Base-by-base conservation (phyloP, 2,113 vertebrate species). In the Ophthalmolycus amberensis region DNA sequence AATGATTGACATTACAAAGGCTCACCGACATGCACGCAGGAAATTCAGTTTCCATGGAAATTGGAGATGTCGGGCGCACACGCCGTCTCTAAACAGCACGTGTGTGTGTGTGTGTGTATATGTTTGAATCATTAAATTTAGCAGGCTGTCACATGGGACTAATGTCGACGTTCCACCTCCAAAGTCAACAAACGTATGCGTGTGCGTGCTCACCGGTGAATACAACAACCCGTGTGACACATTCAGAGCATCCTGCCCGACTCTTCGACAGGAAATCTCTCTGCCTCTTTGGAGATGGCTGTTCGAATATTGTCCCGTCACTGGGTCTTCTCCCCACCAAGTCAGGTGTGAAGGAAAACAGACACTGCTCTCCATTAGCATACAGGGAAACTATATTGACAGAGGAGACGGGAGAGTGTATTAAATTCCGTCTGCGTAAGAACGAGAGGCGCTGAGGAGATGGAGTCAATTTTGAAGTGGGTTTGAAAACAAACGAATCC, bases 1-100 rank as follows among this genome's bases (percentile, higher is more conserved):
- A 76, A 72, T 89, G 84, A 89, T 58, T 88, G 85, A 84, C 88
- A 66, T 66, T 40, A 66, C 75, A 90, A 82, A 92, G 78, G 46
- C 79, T 74, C 71, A 4, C 27, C 63, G 77, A 88, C 75, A 84
- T 66, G 64, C 12, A 34, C 64, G 65, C 38, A 32, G 66, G 80
- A 87, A 83, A 91, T 72, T 65, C 25, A 11, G 82, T 85, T 87
- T 78, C 62, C 72, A 78, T 83, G 79, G 82, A 90, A 85, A 90
- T 86, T 79, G 77, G 74, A 86, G 75, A 62, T 83, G 75, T 87
- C 86, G 79, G 52, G 34, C 20, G 11, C 54, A 5, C 34, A 48
- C n/a, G 38, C 22, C 0, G 25, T 69, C 69, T 80, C 59, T 10
- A 40, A 16, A 64, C 65, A 67, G 50, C 20, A 11, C 11, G 52